These are phyloP conservation scores for Apodemia duryi DNA, from an alignment of 2,888 invertebrate genomes.

Conservation along the genomic window DNA sequence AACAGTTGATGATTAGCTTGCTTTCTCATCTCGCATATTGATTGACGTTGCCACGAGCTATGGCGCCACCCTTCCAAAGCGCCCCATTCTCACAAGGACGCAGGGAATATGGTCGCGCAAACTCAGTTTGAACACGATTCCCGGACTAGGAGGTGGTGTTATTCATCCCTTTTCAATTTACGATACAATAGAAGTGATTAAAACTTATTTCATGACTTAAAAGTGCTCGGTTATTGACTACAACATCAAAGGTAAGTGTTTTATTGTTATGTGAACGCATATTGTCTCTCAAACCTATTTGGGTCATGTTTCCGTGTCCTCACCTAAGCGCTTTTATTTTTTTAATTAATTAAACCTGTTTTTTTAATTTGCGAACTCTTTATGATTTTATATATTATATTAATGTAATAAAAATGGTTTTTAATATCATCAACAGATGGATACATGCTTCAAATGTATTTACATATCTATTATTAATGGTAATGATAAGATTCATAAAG, in stretches of 20 bases:
- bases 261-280: background rate
- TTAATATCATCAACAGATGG: too few species aligned
- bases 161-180: constrained; percentile 36
- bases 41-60: constrained; percentile 69
- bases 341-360: constrained; percentile 28
- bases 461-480: background rate
- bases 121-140: constrained; percentile 62
- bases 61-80: constrained; percentile 70
- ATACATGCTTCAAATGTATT: background rate
- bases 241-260: constrained; percentile 14
- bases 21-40: constrained; percentile 72
- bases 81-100: constrained; percentile 73
- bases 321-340: constrained; percentile 44
- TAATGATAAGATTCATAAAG: background rate
- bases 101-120: constrained; percentile 75
- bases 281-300: constrained; percentile 39
- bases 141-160: constrained; percentile 52
- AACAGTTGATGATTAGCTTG: constrained; percentile 46
- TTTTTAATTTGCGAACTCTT: background rate
- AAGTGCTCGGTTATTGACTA: constrained; percentile 22
- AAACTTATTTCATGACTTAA: constrained; percentile 31
- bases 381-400: too few species aligned
- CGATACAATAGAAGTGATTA: constrained; percentile 40
- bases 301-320: constrained; percentile 73
- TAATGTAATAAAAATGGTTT: too few species aligned